Evolutionary conservation across 2,797 vertebrate genomes (phyloP).

Genomic region (Liparis tanakae): DNA sequence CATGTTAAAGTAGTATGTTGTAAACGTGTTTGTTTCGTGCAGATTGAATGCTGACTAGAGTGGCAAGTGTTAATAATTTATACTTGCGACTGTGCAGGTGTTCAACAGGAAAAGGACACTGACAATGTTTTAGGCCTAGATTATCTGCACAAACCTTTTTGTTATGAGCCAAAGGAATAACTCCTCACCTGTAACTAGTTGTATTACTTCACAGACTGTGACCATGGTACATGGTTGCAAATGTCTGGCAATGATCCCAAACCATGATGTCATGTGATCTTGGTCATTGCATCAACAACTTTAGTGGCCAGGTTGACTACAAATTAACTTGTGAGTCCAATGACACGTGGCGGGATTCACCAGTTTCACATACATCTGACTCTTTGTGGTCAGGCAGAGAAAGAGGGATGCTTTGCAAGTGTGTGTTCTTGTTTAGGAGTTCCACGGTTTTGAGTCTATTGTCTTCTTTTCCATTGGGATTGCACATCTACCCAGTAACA

Average conservation of each 20-base stretch:
- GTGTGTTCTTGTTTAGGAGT: background rate
- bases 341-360: background rate
- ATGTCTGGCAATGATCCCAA: constrained; percentile 7
- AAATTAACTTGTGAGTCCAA: constrained; percentile 32
- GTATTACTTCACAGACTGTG: constrained; percentile 29
- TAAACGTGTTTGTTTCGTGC: background rate
- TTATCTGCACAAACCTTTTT: background rate
- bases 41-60: background rate
- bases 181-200: constrained; percentile 7
- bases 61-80: background rate
- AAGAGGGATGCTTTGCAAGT: background rate
- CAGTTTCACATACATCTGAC: constrained; percentile 8
- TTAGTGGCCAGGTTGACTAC: background rate
- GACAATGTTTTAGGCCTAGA: background rate
- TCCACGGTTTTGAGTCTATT: background rate
- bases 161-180: background rate
- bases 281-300: constrained; percentile 28
- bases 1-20: background rate
- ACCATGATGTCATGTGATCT: background rate
- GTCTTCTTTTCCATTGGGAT: background rate
- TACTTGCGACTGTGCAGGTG: background rate
- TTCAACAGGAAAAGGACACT: background rate
- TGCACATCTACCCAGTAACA: background rate
- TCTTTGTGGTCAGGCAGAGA: background rate
- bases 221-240: background rate